phyloP scores from a whole-genome alignment of 1,140 invertebrate species.

The Nebria ingens region DNA sequence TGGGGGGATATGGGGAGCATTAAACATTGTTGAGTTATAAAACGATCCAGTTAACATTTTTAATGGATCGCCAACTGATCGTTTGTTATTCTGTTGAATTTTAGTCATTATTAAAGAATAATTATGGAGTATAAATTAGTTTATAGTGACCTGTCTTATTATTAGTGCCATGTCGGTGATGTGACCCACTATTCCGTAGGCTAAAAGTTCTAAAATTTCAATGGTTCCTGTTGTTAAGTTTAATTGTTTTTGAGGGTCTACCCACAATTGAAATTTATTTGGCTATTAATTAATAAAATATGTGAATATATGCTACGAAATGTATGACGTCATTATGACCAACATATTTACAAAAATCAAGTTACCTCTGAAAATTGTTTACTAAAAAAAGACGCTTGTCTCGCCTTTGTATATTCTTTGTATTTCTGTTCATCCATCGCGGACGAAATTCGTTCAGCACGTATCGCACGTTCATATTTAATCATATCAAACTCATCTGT shows the following conservation, averaged over 20 bases:
- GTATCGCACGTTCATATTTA: slow-evolving; percentile 38
- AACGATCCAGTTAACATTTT: slow-evolving; percentile 40
- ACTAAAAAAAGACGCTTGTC: slow-evolving; percentile 36
- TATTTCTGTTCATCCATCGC: slow-evolving; percentile 42
- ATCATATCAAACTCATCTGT: slow-evolving; percentile 39
- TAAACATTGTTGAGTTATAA: slow-evolving; percentile 36
- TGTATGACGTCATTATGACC: slow-evolving; percentile 27
- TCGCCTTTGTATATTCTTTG: slow-evolving; percentile 39
- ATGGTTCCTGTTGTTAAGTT: slow-evolving; percentile 38
- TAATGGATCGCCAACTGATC: slow-evolving; percentile 43
- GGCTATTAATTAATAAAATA: too few relatives aligned
- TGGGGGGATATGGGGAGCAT: slow-evolving; percentile 19
- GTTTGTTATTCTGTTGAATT: slow-evolving; percentile 37
- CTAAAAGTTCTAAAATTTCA: slow-evolving; percentile 55
- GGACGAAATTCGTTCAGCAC: slow-evolving; percentile 41
- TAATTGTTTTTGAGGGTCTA: slow-evolving; percentile 39
- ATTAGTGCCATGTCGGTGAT: slow-evolving; percentile 56
- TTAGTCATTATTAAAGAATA: too few relatives aligned
- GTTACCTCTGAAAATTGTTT: slow-evolving; percentile 25
- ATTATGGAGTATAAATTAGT: background rate
- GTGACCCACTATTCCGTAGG: slow-evolving; percentile 61
- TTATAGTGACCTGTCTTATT: slow-evolving; percentile 40
- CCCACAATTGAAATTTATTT: slow-evolving; percentile 38
- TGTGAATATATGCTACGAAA: too few relatives aligned
- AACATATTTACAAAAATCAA: slow-evolving; percentile 23